Conservation (phyloP, 2,113 vertebrate genomes). For the Erpornis zantholeuca region DNA sequence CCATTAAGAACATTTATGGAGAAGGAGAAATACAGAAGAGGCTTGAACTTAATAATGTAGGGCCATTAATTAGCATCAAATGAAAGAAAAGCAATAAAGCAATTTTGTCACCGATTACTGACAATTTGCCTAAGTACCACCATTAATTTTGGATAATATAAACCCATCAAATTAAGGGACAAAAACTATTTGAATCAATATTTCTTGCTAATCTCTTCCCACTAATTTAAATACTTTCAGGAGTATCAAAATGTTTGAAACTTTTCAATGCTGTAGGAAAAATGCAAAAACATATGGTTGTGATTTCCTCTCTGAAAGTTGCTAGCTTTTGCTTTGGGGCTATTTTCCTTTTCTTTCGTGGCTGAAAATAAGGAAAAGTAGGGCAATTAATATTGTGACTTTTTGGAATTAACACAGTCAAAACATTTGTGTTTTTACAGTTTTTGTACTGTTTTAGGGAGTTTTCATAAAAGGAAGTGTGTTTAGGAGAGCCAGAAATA, state of each 20-base stretch:
- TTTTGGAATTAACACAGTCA: background rate
- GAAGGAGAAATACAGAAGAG: conserved; percentile 39
- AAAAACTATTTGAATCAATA: conserved; percentile 63
- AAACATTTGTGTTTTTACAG: background rate
- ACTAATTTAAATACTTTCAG: conserved; percentile 25
- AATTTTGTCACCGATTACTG: conserved; percentile 76
- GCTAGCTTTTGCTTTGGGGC: background rate
- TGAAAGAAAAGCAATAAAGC: conserved; percentile 77
- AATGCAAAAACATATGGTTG: conserved; percentile 2
- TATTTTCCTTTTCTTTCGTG: background rate
- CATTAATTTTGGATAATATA: conserved; percentile 75
- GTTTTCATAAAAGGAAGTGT: background rate
- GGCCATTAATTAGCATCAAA: conserved; percentile 70
- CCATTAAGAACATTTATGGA: conserved; percentile 5
- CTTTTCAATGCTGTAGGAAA: background rate
- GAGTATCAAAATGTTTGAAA: conserved; percentile 24
- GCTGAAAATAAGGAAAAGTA: background rate
- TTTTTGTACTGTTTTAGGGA: background rate
- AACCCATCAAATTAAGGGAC: conserved; percentile 64
- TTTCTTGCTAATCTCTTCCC: conserved; percentile 33
- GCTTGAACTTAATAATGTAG: conserved; percentile 47
- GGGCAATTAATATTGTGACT: background rate
- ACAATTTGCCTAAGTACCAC: conserved; percentile 72
- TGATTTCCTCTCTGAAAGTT: background rate
- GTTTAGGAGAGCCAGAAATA: background rate